These are phyloP conservation scores for Carcinoscorpius rotundicauda DNA, from an alignment of 1,140 invertebrate genomes.

Conservation along the genomic window DNA sequence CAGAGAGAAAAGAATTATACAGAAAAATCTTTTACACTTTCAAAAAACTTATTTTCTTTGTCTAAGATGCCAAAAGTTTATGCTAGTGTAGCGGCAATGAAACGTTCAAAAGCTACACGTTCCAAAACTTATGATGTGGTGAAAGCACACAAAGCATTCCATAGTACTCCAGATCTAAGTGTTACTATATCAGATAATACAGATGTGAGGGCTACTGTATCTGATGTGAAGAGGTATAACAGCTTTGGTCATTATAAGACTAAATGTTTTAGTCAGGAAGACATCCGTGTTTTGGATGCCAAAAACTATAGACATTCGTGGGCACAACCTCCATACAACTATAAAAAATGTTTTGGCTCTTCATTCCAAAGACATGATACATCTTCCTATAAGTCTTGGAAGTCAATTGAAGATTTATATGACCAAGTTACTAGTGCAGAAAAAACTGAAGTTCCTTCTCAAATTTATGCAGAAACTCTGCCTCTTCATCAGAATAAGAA, in stretches of 20 bases:
- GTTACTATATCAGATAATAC: conserved; percentile 26
- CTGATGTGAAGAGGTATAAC: conserved; percentile 3
- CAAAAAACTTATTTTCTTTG: conserved; percentile 1
- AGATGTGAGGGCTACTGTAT: conserved; percentile 43
- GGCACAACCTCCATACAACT: conserved; percentile 25
- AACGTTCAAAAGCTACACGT: conserved; percentile 45
- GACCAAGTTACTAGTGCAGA: conserved; percentile 2
- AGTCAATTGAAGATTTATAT: conserved; percentile 20
- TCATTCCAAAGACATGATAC: too few relatives aligned
- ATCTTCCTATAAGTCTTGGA: background rate
- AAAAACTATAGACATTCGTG: conserved; percentile 29
- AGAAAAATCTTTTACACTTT: conserved; percentile 15
- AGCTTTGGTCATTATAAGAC: conserved; percentile 10
- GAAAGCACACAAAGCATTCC: conserved; percentile 57
- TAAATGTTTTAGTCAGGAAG: conserved; percentile 34
- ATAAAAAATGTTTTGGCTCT: background rate
- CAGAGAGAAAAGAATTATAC: conserved; percentile 40
- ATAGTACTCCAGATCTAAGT: conserved; percentile 68
- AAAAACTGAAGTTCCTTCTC: background rate
- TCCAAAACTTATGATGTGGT: conserved; percentile 12
- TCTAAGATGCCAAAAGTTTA: conserved; percentile 58
- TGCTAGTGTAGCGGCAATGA: conserved; percentile 90
- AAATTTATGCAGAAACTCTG: conserved; percentile 23
- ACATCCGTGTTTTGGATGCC: conserved; percentile 22
- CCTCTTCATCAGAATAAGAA: too few relatives aligned